Evolutionary conservation across 2,797 vertebrate species (phyloP), one percentile per base, ranked within the genome.

Genomic region (Vipera latastei): DNA sequence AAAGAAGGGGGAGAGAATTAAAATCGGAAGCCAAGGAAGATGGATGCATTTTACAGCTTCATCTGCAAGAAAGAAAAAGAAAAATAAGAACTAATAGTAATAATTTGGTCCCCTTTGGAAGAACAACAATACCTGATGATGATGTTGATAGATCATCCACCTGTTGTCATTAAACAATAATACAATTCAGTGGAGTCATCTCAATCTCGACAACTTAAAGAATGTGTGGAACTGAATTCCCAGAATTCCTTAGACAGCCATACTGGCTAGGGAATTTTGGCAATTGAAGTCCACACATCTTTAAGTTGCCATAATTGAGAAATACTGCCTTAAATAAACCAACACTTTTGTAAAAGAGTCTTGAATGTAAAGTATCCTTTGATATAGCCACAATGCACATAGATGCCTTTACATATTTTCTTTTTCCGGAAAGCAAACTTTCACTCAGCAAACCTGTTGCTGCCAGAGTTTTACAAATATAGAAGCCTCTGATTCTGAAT

Each of bases 11-110:
- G 53, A 88, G 59, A 73, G 86, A 91, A 91, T 91, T 96, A 96
- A 97, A 95, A 97, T 97, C 96, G 97, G 98, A 98, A 98, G 98
- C 97, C 95, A 97, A 96, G 97, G 97, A 98, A 97, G 96, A 97
- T 94, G 97, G 97, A 93, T 93, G 95, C 95, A 95, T 96, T 95
- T 96, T 95, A 59, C 92, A 93, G 96, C 95, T 95, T 97, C 95
- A 97, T 97, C 99, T 99, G 98, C 32, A 96, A 96, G 94, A 25
- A 73, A 94, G 14, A 93, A 90, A n/a, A 90, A n/a, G 55, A 38
- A 16, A 22, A 3, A 87, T 26, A 25, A n/a, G 61, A 26, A 87
- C 48, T 53, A 92, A 85, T 38, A 18, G n/a, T 4, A 86, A 48
- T 90, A 73, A 28, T 44, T 44, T 78, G 32, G 73, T 22, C 18